Conservation (phyloP, 1,140 invertebrate species). For the Brachionus asplanchnoidis region DNA sequence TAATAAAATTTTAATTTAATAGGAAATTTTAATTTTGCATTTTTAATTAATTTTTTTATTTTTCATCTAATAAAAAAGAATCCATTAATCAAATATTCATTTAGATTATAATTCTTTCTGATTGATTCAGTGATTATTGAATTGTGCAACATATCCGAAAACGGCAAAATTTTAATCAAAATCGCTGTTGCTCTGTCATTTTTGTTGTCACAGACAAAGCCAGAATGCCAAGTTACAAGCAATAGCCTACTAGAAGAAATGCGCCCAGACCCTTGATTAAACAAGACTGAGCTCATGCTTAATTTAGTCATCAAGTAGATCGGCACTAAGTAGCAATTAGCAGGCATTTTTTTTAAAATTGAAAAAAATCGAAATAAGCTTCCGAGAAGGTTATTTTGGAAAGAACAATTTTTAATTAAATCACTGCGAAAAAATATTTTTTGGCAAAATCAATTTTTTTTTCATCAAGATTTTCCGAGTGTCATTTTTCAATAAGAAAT, state of each 20-base stretch:
- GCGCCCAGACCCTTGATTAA: neutral
- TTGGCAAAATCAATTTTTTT: neutral
- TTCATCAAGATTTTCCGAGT: neutral
- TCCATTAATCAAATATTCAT: neutral
- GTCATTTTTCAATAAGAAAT: neutral
- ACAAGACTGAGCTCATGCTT: neutral
- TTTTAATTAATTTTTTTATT: neutral
- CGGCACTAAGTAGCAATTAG: neutral
- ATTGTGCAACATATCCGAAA: neutral
- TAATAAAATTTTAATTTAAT: neutral
- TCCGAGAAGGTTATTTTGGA: neutral
- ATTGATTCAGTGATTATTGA: neutral
- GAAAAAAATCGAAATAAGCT: neutral
- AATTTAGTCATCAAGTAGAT: neutral
- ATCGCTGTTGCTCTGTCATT: neutral
- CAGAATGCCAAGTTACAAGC: neutral
- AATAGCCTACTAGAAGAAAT: neutral
- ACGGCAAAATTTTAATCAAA: neutral
- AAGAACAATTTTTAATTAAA: neutral
- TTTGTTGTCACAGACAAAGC: neutral
- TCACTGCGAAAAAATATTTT: neutral
- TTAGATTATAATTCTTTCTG: neutral
- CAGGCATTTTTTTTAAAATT: neutral
- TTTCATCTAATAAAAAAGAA: neutral
- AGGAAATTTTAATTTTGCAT: neutral